Base-by-base conservation (phyloP, 1,140 invertebrate species). In the Caerostris darwini region DNA sequence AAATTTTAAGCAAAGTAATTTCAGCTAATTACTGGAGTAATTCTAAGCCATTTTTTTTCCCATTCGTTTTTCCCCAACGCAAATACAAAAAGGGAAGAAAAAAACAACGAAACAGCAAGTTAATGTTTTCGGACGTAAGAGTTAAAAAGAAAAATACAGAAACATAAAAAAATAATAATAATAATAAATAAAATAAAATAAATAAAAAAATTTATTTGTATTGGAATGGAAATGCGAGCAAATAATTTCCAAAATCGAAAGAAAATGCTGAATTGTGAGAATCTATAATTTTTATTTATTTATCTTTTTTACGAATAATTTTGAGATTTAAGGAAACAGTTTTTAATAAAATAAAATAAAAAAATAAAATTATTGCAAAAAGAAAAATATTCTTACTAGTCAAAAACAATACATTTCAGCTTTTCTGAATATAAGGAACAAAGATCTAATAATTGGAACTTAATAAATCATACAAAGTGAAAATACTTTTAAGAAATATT, bases 1-100 rank as follows among this genome's bases (percentile, higher is more conserved):
- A 94, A 92, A 89, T 81, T 94, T 93, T 89, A 89, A 89, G 86
- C 69, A 89, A 67, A 94, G 92, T 94, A 94, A 94, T 89, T 94
- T 94, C 69, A 53, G 69, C 92, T 94, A 94, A 94, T 94, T 94
- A 94, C 92, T 59, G 56, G 81, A 82, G 86, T 88, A 94, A 94
- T 93, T 58, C 86, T 81, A 94, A 71, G 86, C 58, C 85, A 34
- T 34, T 34, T 34, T 34, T 88, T 93, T 57, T 87, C 58, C 56
- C 34, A 69, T 53, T 50, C n/a, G 56, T 91, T 81, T 91, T 91
- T 81, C 71, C 8, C 71, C 19, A 56, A 91, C 19, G 57, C 56
- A 82, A 81, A 77, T 58, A 91, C 7, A 91, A 34, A 19, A 91
- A 61, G 58, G 19, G 67, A 77, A 77, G 34, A 53, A 53, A 77